These are phyloP conservation scores for Caiman crocodilus DNA, from an alignment of 2,797 vertebrate species.

Conservation along the genomic window DNA sequence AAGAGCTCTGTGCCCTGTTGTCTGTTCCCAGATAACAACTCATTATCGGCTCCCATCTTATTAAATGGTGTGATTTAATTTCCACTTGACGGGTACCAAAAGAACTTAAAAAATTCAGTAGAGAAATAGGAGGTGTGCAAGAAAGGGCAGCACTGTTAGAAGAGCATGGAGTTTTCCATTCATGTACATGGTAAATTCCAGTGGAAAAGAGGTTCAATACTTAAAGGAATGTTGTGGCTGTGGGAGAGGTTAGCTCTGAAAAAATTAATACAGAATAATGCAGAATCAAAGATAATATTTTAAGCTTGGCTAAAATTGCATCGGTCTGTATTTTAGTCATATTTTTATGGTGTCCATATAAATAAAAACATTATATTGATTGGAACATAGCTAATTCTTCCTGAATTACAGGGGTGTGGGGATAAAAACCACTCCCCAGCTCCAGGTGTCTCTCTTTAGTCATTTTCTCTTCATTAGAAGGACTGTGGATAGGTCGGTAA, in stretches of 20 bases:
- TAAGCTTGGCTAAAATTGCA: slow-evolving; percentile 25
- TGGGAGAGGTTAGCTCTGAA: background rate
- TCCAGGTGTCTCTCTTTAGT: background rate
- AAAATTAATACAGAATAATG: background rate
- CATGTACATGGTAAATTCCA: rapidly evolving
- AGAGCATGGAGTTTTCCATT: background rate
- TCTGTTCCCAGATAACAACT: background rate
- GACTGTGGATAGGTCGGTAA: background rate
- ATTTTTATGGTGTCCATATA: slow-evolving; percentile 37
- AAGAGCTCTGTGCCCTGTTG: background rate
- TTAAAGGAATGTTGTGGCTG: background rate
- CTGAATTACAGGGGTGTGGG: background rate
- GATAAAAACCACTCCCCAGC: slow-evolving; percentile 9
- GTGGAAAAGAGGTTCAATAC: background rate
- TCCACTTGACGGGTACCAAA: background rate
- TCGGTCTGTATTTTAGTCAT: slow-evolving; percentile 43
- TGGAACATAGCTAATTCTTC: background rate
- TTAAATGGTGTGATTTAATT: background rate
- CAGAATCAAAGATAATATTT: background rate
- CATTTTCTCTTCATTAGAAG: slow-evolving; percentile 14
- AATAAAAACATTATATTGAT: slow-evolving; percentile 47
- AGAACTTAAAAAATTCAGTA: background rate
- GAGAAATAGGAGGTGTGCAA: background rate
- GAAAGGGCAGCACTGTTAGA: background rate
- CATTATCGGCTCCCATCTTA: background rate